These are phyloP conservation scores for Sylvilagus bachmani DNA, from an alignment of 2,113 vertebrate species.

Conservation along the genomic window DNA sequence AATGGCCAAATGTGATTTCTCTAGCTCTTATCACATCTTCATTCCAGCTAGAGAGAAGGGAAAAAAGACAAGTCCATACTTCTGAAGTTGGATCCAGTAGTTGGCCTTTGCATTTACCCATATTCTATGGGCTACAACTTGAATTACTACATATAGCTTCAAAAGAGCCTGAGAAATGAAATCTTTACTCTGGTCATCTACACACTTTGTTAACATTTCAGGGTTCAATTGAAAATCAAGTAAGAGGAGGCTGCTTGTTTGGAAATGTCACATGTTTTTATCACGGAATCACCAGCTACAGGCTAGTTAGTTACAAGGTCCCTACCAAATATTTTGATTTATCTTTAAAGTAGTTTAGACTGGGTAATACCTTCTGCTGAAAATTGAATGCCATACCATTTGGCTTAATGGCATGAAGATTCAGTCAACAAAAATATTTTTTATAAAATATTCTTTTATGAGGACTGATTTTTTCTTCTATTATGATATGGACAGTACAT, in stretches of 20 bases:
- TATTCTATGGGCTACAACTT: not conserved
- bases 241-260: not conserved
- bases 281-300: not conserved
- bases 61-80: not conserved
- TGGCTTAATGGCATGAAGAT: not conserved
- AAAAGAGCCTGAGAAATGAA: not conserved
- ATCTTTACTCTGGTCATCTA: not conserved
- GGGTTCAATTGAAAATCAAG: not conserved
- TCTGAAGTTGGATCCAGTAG: not conserved
- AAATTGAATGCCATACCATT: not conserved
- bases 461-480: not conserved
- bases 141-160: not conserved
- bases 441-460: not conserved
- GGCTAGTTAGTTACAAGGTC: not conserved
- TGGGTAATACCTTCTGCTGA: not conserved
- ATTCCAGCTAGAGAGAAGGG: not conserved
- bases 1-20: not conserved
- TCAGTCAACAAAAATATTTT: not conserved
- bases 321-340: not conserved
- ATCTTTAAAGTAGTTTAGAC: constrained; percentile 14
- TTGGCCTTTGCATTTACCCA: not conserved
- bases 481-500: not conserved
- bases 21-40: not conserved
- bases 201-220: not conserved
- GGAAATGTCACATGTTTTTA: not conserved